Conservation (phyloP, 2,113 vertebrate genomes). For the Himantopus leucocephalus region DNA sequence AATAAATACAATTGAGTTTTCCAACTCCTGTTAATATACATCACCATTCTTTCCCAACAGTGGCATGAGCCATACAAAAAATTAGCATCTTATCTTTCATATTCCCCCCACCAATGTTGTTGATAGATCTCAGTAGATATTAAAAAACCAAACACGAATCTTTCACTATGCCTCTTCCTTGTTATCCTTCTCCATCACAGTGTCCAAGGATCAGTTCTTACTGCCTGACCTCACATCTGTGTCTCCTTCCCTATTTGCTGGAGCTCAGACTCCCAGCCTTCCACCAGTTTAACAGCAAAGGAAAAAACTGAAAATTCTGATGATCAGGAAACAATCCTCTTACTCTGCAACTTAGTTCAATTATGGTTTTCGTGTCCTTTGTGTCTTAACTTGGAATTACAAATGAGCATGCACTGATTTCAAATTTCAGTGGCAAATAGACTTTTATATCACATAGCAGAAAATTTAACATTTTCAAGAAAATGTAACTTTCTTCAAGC, state of each 20-base stretch:
- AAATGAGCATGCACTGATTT: background rate
- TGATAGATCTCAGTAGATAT: background rate
- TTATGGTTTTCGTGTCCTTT: background rate
- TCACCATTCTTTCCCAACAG: background rate
- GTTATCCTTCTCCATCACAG: background rate
- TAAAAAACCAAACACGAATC: background rate
- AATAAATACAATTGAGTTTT: background rate
- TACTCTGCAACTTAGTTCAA: background rate
- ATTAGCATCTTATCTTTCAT: background rate
- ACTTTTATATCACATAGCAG: background rate
- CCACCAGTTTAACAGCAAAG: background rate
- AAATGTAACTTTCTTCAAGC: background rate
- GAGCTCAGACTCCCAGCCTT: background rate
- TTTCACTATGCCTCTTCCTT: background rate
- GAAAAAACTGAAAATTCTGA: background rate
- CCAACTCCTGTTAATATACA: background rate
- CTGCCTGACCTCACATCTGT: background rate
- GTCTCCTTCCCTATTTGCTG: background rate
- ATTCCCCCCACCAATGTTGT: background rate
- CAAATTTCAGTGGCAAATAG: background rate
- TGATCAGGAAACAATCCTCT: background rate
- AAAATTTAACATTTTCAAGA: background rate
- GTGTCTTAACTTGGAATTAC: background rate
- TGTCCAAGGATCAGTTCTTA: background rate
- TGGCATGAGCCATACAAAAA: background rate